Base-by-base conservation (phyloP, 2,888 invertebrate genomes). In the Belgica antarctica region DNA sequence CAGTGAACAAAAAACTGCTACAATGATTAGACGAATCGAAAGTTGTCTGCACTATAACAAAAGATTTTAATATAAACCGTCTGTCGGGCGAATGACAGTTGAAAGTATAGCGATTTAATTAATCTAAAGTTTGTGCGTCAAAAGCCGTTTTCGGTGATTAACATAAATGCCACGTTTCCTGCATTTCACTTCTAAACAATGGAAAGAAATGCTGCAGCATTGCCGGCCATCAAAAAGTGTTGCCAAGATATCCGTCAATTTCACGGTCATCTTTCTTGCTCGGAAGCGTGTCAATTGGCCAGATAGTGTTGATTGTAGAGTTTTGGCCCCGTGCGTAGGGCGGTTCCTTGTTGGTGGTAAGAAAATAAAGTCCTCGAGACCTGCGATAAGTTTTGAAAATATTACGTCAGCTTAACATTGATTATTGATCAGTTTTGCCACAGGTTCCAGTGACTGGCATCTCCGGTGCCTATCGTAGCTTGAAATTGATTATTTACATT, bases 361-460 rank as follows among this genome's bases (percentile, higher is more conserved):
- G 79, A 75, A 84, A 85, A 72, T 79, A 84, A 1, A 80, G 72
- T 1, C 85, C 85, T 1, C 76, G 75, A 0, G 76, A 74, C 52
- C 85, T 85, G 77, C 4, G 22, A 52, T 8, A 46, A 31, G 34
- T 31, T 12, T 31, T 31, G 34, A 31, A 5, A 31, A 46, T 10
- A 5, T 46, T 46, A 46, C 46, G 7, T 46, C 34, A 31, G 34
- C 7, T 31, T 12, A 12, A 31, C 34, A 31, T 31, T 31, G 34
- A n/a, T n/a, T n/a, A n/a, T n/a, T n/a, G n/a, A n/a, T n/a, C n/a
- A n/a, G n/a, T n/a, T n/a, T n/a, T n/a, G n/a, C n/a, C n/a, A n/a
- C n/a, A n/a, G n/a, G n/a, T n/a, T n/a, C n/a, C n/a, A n/a, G n/a
- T n/a, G n/a, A n/a, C n/a, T n/a, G n/a, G n/a, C n/a, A n/a, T n/a